Evolutionary conservation across 1,140 invertebrate genomes (phyloP).

Genomic region (Caenorhabditis brenneri): DNA sequence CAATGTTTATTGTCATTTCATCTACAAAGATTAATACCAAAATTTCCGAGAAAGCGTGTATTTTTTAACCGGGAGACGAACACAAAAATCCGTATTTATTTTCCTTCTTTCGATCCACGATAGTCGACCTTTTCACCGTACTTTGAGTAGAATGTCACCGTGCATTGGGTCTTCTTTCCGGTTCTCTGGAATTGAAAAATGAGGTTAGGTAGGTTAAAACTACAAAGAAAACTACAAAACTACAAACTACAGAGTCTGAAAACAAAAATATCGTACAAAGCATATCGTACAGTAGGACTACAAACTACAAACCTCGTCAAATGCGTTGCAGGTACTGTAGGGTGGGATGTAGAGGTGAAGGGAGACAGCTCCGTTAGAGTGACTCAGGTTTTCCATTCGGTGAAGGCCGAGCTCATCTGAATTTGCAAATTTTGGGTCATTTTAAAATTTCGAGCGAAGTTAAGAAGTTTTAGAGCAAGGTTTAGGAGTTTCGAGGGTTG

Average conservation of each 20-base stretch:
- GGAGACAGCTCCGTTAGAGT: constrained; percentile 84
- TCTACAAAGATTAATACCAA: too few species aligned
- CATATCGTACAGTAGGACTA: too few species aligned
- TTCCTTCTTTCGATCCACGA: constrained; percentile 54
- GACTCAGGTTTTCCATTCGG: constrained; percentile 89
- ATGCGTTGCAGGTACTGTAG: constrained; percentile 84
- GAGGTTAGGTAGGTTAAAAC: neutral
- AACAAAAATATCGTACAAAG: too few species aligned
- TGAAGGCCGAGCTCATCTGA: constrained; percentile 89
- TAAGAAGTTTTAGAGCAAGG: too few species aligned
- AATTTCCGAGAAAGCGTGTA: too few species aligned
- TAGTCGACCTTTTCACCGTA: constrained; percentile 56
- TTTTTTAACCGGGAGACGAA: too few species aligned
- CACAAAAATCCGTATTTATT: neutral
- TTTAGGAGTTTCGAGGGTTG: too few species aligned
- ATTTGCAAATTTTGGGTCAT: neutral
- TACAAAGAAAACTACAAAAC: too few species aligned
- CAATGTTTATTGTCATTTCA: too few species aligned
- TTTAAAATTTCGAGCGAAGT: too few species aligned
- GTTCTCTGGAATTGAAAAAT: constrained; percentile 50
- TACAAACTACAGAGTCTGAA: too few species aligned
- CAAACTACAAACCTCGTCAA: constrained; percentile 77
- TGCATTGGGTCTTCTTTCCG: constrained; percentile 52
- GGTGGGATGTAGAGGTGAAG: constrained; percentile 94
- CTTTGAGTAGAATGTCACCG: constrained; percentile 57